Base-by-base conservation (phyloP, 2,113 vertebrate species). In the Alligator sinensis region DNA sequence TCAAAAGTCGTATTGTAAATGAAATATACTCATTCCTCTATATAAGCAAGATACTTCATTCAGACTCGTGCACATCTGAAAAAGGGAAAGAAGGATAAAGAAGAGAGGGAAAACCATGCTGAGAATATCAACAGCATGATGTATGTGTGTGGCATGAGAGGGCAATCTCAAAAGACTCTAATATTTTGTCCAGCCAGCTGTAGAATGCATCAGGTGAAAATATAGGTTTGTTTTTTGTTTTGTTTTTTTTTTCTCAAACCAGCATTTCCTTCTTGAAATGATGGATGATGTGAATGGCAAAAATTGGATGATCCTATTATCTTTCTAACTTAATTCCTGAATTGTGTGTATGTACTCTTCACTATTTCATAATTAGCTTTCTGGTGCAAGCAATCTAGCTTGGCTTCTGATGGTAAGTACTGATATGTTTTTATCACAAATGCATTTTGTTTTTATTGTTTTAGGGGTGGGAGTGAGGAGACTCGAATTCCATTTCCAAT, bases 131-230 rank as follows among this genome's bases (percentile, higher is more conserved):
- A 4, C 3, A 38, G 4, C 57, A 54, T 47, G 58, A 85, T 11
- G 9, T 15, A 79, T 59, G 9, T 0, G 0, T 58, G 22, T 12
- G 34, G 19, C 58, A 59, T 77, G 70, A 80, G 16, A 79, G 0
- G 2, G 18, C 5, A 77, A 4, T 64, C 19, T 82, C 13, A 25
- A 1, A 9, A 9, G 14, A 81, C 18, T 22, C 4, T 22, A 27
- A 60, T 47, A 57, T 87, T 87, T 75, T 83, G 19, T 70, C 19
- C 75, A 92, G 28, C 28, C 57, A 77, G n/a, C 54, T 63, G 66
- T 54, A 93, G 27, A 70, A 76, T 0, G 0, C 10, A 12, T 62
- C 30, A 54, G 28, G 70, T 58, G 64, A 14, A 62, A 4, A 34
- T n/a, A 59, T 28, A 24, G 38, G 16, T 24, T 58, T 72, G 59